Percentiles rank a stretch among this genome's conserved stretches.
These are phyloP conservation scores for Plutella xylostella DNA, from an alignment of 2,888 invertebrate species.

Conservation along the genomic window DNA sequence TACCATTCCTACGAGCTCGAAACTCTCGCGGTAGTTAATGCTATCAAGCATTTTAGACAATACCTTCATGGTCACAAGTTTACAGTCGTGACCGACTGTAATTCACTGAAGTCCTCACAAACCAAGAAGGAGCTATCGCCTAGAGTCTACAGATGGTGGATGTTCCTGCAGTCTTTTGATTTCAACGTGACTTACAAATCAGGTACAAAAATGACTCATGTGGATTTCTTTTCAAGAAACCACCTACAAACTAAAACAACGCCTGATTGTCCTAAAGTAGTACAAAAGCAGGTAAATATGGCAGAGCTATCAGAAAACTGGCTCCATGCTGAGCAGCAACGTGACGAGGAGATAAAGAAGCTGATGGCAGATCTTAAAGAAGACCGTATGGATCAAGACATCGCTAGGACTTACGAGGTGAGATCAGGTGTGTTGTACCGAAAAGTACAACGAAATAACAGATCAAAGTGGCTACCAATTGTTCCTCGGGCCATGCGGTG, in stretches of 20 bases:
- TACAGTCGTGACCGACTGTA: too few species aligned
- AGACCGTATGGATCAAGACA: background rate
- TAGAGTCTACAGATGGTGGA: slow-evolving; percentile 20
- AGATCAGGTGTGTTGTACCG: slow-evolving; percentile 9
- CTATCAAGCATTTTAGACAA: too few species aligned
- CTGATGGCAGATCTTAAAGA: background rate
- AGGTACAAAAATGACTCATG: slow-evolving; percentile 5
- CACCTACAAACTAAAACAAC: background rate
- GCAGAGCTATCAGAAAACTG: background rate
- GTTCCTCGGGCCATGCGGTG: slow-evolving; percentile 12
- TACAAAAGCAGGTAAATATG: slow-evolving; percentile 1
- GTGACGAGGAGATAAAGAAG: slow-evolving; percentile 5
- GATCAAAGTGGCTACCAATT: slow-evolving; percentile 9
- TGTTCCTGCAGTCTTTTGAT: slow-evolving; percentile 16
- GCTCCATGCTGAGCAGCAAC: slow-evolving; percentile 6
- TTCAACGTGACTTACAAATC: slow-evolving; percentile 13
- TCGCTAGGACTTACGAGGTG: slow-evolving; percentile 8
- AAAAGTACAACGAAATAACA: slow-evolving; percentile 9
- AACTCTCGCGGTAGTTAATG: slow-evolving; percentile 22
- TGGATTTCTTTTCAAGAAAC: slow-evolving; percentile 1
- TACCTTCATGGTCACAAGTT: slow-evolving; percentile 12
- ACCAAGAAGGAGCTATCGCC: slow-evolving; percentile 17
- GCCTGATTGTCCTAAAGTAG: background rate
- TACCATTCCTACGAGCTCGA: slow-evolving; percentile 22
- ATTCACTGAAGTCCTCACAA: slow-evolving; percentile 17